Base-by-base conservation (phyloP, 2,888 invertebrate genomes). In the Andrena dorsata region DNA sequence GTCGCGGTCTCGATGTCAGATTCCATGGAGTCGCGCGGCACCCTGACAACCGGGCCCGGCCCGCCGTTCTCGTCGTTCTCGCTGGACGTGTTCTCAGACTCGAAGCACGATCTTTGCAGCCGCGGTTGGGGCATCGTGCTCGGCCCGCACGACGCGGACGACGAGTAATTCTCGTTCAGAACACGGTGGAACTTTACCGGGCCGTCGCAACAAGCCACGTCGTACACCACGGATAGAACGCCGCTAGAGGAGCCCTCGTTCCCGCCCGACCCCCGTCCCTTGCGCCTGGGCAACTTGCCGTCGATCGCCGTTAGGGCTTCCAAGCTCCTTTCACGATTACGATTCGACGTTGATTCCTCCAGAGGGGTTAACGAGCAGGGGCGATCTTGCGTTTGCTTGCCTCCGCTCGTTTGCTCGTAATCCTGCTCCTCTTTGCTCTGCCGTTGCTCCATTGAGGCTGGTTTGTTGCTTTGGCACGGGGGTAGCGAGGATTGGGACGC, bases 181-280 rank as follows among this genome's bases (percentile, higher is more conserved):
- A 98, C 97, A 1, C 98, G 95, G 89, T 97, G 97, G 94, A 98
- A 97, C 32, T 97, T 95, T 0, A 98, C 98, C 0, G 98, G 98
- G 0, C 98, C 98, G 93, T 98, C 98, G 94, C 98, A 98, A 83
- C 97, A 98, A 0, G 98, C 98, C n/a, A 98, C 96, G 93, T 98
- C 98, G 80, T 97, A 94, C 1, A 98, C 96, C 0, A 97, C 96
- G 2, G 89, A 88, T 1, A 86, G 30, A 28, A 88, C 74, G 0
- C 86, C 86, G 26, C 83, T 77, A n/a, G 83, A 72, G 0, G 83
- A 64, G n/a, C 73, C 6, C 49, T 83, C 89, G 68, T 76, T 84
- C 1, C 61, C 65, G 58, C 8, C 76, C 32, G 76, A 64, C 0
- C 69, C 51, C 1, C 77, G 69, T 2, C 71, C 75, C 23, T 74